Conservation (phyloP, 2,797 vertebrate genomes). For the Micrastur ruficollis region DNA sequence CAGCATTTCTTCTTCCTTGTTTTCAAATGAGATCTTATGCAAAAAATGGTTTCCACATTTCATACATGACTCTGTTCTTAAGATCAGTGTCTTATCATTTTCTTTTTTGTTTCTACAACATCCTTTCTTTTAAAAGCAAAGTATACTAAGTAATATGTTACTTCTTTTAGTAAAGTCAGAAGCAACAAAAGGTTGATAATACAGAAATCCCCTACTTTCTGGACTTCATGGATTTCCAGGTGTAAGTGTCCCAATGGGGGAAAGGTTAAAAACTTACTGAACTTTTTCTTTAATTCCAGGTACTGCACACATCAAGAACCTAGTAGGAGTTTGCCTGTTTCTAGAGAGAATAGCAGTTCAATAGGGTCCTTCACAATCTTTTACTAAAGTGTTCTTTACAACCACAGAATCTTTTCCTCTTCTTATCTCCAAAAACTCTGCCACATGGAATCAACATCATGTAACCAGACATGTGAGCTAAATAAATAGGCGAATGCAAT, state of each 20-base stretch:
- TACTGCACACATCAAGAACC: neutral
- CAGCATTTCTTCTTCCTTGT: neutral
- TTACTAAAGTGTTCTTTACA: neutral
- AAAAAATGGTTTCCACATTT: neutral
- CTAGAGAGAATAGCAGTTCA: neutral
- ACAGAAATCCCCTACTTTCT: neutral
- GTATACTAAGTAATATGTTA: neutral
- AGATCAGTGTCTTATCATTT: neutral
- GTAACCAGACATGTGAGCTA: neutral
- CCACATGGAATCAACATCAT: neutral
- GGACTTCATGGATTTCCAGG: neutral
- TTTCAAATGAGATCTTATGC: neutral
- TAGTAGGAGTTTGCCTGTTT: neutral
- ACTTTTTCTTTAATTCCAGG: neutral
- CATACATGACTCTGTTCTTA: neutral
- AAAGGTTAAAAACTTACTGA: neutral
- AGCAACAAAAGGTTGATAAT: neutral
- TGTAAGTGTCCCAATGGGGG: rapidly evolving
- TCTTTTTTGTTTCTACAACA: neutral
- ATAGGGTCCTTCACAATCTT: neutral
- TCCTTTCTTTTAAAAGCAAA: neutral
- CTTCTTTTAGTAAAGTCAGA: neutral
- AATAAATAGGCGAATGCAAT: neutral
- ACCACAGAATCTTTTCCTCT: neutral
- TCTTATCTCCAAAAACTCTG: neutral